phyloP scores from a whole-genome alignment of 2,797 vertebrate species.

The Rhinella marina region DNA sequence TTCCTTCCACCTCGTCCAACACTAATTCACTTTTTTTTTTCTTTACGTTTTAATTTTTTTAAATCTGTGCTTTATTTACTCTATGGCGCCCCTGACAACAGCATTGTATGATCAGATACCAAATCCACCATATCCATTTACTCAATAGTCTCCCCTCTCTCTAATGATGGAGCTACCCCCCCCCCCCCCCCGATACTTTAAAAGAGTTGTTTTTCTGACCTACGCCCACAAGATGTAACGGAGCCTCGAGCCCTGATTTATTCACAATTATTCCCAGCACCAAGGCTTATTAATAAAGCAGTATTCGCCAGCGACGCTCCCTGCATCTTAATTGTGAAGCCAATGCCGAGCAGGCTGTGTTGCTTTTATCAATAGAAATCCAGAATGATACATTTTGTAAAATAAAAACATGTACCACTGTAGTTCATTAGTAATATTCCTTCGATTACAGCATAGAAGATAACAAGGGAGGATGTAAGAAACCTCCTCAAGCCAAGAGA shows the following conservation, averaged over 20 bases:
- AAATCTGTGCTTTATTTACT: background rate
- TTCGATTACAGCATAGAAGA: too few species aligned
- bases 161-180: too few species aligned
- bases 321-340: slow-evolving; percentile 20
- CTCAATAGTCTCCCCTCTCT: background rate
- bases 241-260: slow-evolving; percentile 34
- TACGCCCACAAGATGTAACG: slow-evolving; percentile 52
- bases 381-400: background rate
- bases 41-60: background rate
- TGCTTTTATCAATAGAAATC: background rate
- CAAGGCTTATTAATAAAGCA: slow-evolving; percentile 46
- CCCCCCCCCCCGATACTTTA: slow-evolving; percentile 42
- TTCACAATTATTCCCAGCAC: slow-evolving; percentile 47
- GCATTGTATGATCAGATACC: background rate
- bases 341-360: background rate
- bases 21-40: slow-evolving; percentile 21
- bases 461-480: too few species aligned
- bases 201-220: slow-evolving; percentile 49
- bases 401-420: background rate
- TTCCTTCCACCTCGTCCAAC: slow-evolving; percentile 1
- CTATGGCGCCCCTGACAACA: background rate
- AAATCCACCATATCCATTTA: slow-evolving; percentile 16
- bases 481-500: too few species aligned
- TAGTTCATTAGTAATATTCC: background rate
- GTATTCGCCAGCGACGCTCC: slow-evolving; percentile 7